These are phyloP conservation scores for Erythrolamprus reginae DNA, from an alignment of 2,113 vertebrate species.

Conservation along the genomic window DNA sequence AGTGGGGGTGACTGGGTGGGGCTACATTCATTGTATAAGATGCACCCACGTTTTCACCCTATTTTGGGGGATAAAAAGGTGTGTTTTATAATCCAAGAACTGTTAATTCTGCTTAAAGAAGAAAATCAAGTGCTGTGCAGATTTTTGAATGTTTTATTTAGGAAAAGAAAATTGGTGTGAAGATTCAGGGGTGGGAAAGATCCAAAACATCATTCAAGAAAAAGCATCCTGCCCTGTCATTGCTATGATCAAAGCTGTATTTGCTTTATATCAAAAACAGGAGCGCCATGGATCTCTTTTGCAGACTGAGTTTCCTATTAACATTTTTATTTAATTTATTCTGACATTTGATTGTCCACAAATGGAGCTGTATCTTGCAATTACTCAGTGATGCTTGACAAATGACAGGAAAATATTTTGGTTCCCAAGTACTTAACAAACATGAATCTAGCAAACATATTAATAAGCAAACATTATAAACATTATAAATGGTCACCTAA, in stretches of 20 bases:
- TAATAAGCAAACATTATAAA: slow-evolving; percentile 41
- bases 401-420: slow-evolving; percentile 47
- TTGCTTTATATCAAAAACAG: slow-evolving; percentile 1
- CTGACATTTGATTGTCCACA: slow-evolving; percentile 54
- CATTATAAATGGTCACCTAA: slow-evolving; percentile 25
- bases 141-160: background rate
- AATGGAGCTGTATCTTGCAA: slow-evolving; percentile 37
- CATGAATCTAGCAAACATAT: slow-evolving; percentile 46
- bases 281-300: background rate
- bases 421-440: slow-evolving; percentile 58
- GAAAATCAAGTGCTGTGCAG: background rate
- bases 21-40: too few species aligned
- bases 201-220: background rate
- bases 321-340: slow-evolving; percentile 45
- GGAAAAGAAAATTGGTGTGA: background rate
- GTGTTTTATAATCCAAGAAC: background rate
- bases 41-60: too few species aligned
- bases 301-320: slow-evolving; percentile 20
- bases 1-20: too few species aligned
- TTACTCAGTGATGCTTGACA: slow-evolving; percentile 48
- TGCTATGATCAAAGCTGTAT: background rate
- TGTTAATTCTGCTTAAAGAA: background rate
- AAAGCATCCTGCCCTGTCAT: background rate
- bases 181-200: too few species aligned
- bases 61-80: too few species aligned